phyloP scores from a whole-genome alignment of 2,888 invertebrate species.

The Drosophila longiperda region DNA sequence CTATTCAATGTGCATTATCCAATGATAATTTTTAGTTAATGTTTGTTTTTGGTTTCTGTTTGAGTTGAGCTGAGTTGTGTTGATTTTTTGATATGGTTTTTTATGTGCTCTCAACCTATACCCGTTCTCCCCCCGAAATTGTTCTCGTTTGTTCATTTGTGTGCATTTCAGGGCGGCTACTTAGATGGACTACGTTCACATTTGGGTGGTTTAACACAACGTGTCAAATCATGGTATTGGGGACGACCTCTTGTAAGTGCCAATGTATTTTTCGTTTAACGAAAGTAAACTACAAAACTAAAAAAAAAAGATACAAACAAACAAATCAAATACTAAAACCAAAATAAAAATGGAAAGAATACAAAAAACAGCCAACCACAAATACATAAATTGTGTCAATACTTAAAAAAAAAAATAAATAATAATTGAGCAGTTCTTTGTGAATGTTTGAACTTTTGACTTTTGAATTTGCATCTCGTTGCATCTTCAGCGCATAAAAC shows the following conservation, averaged over 20 bases:
- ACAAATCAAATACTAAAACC: conserved; percentile 22
- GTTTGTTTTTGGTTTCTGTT: conserved; percentile 10
- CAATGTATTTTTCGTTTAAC: conserved; percentile 84
- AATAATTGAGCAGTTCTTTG: conserved; percentile 45
- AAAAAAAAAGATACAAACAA: conserved; percentile 39
- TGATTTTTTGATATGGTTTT: not conserved
- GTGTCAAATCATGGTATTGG: conserved; percentile 99
- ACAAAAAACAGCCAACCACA: conserved; percentile 56
- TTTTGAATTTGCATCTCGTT: conserved; percentile 74
- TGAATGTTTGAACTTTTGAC: conserved; percentile 64
- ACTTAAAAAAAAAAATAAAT: not conserved
- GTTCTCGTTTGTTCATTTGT: conserved; percentile 84
- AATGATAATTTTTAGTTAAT: conserved; percentile 18
- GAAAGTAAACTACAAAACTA: conserved; percentile 61
- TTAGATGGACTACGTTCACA: conserved; percentile 97
- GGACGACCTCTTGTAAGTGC: conserved; percentile 98
- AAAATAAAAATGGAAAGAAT: conserved; percentile 42
- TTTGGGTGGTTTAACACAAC: conserved; percentile 98
- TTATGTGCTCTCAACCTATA: conserved; percentile 47
- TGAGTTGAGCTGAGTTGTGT: conserved; percentile 12
- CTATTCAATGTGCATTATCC: conserved; percentile 6
- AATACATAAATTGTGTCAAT: conserved; percentile 59
- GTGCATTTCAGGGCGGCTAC: conserved; percentile 93
- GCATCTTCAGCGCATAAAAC: conserved; percentile 63
- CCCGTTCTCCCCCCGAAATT: conserved; percentile 74